Evolutionary conservation across 2,797 vertebrate genomes (phyloP).

Genomic region (Channa striata): DNA sequence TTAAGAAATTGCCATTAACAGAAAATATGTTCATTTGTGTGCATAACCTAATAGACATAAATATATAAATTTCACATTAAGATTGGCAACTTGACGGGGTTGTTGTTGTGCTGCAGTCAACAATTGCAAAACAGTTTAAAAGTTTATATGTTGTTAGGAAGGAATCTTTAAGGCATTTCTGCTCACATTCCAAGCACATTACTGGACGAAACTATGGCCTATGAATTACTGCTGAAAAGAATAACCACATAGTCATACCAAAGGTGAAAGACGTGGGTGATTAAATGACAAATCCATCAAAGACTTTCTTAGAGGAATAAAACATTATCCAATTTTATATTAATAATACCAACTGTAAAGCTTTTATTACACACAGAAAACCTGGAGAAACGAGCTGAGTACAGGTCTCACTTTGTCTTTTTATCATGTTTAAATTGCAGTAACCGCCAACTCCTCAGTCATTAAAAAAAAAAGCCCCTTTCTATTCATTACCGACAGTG

Average conservation of each 20-base stretch:
- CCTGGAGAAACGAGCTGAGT: conserved; percentile 10
- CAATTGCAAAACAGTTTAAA: too few species aligned
- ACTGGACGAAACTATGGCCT: background rate
- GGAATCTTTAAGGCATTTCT: too few species aligned
- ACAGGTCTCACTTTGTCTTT: conserved; percentile 20
- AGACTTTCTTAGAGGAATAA: background rate
- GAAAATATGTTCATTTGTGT: too few species aligned
- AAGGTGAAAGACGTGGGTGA: background rate
- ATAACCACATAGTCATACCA: background rate
- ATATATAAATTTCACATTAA: too few species aligned
- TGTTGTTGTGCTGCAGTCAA: too few species aligned
- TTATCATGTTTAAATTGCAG: conserved; percentile 35
- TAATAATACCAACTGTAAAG: background rate
- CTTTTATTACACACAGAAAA: background rate
- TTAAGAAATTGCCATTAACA: background rate
- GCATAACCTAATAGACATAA: too few species aligned
- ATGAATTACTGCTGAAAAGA: too few species aligned
- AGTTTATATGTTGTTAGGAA: too few species aligned
- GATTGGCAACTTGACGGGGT: too few species aligned
- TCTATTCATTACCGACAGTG: conserved; percentile 83
- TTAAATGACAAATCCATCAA: background rate
- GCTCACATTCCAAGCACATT: background rate
- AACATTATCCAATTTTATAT: background rate
- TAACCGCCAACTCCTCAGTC: conserved; percentile 38
- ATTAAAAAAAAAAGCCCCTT: conserved; percentile 54